Evolutionary conservation across 1,140 invertebrate genomes (phyloP).

Genomic region (Drepana arcuata): DNA sequence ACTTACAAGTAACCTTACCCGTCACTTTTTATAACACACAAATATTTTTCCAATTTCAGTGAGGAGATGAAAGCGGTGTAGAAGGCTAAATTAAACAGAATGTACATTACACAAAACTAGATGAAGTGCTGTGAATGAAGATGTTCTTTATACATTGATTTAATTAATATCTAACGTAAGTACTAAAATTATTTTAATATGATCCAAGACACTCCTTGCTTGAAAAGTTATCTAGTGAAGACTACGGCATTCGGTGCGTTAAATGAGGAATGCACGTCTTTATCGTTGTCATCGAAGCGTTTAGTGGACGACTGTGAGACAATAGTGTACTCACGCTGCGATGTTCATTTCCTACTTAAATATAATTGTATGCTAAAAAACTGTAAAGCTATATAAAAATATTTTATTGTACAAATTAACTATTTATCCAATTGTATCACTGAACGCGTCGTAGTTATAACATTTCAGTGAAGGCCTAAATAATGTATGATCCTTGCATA

Average conservation of each 20-base stretch:
- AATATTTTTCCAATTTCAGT: no score
- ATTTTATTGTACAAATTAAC: no score
- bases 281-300: conserved; percentile 24
- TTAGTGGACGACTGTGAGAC: conserved; percentile 35
- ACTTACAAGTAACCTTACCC: no score
- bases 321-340: no score
- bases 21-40: no score
- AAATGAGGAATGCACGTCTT: conserved; percentile 11
- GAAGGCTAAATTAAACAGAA: conserved; percentile 17
- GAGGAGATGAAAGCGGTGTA: conserved; percentile 10
- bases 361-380: no score
- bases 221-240: no score
- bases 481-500: conserved; percentile 23
- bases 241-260: conserved; percentile 44
- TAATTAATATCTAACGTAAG: conserved; percentile 44
- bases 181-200: conserved; percentile 69
- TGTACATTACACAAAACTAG: conserved; percentile 34
- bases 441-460: no score
- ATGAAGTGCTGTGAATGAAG: conserved; percentile 49
- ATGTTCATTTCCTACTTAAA: no score
- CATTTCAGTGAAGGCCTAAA: conserved; percentile 30
- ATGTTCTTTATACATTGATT: conserved; percentile 54
- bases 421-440: no score
- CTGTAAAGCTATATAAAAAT: no score
- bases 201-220: conserved; percentile 60